Evolutionary conservation across 2,797 vertebrate genomes (phyloP).

Genomic region (Scolopax bukidnonensis): DNA sequence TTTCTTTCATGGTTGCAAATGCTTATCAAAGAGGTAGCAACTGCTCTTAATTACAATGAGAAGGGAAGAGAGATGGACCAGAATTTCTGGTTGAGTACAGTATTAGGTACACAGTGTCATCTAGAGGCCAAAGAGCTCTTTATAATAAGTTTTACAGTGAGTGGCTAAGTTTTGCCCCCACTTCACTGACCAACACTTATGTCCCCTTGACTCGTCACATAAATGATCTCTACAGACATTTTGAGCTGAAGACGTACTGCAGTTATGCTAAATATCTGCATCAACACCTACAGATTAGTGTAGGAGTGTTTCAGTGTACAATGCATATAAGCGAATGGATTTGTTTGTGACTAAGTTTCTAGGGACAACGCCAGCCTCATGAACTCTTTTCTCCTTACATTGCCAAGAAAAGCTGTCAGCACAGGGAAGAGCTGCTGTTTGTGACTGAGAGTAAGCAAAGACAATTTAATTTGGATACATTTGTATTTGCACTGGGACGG

Average conservation of each 20-base stretch:
- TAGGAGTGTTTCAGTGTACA: background rate
- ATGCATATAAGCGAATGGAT: background rate
- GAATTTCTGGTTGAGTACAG: background rate
- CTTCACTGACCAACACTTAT: background rate
- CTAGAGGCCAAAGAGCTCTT: slow-evolving; percentile 37
- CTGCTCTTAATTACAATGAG: background rate
- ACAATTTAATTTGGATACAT: background rate
- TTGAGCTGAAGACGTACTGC: background rate
- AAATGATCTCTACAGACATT: background rate
- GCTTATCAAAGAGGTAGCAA: background rate
- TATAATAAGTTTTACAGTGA: background rate
- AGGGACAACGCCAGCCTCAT: background rate
- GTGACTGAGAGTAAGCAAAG: background rate
- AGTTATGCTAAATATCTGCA: background rate
- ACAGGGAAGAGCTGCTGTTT: background rate
- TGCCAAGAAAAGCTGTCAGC: background rate
- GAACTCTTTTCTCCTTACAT: background rate
- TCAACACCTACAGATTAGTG: background rate
- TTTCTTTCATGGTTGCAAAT: background rate
- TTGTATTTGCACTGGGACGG: background rate
- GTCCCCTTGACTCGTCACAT: background rate
- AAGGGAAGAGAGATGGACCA: background rate
- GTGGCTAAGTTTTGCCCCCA: background rate
- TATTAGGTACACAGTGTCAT: slow-evolving; percentile 33
- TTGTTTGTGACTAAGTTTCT: background rate